Percentiles rank a stretch among this genome's conserved stretches.
phyloP scores from a whole-genome alignment of 2,888 invertebrate genomes.

The Nymphalis polychloros region DNA sequence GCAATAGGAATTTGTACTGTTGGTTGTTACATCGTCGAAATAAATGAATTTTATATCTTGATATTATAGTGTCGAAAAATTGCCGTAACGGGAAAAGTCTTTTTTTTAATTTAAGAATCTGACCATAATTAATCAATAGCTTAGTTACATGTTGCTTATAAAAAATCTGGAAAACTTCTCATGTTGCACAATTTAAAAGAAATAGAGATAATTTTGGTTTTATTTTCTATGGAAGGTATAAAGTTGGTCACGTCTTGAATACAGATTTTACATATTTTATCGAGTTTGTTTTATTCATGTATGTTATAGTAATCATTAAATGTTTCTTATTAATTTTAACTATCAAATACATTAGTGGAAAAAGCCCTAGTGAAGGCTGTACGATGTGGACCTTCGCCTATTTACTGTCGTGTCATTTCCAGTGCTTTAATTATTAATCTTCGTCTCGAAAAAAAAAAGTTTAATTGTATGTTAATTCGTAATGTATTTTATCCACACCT shows the following conservation, averaged over 20 bases:
- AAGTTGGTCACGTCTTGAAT: neutral
- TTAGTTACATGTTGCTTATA: neutral
- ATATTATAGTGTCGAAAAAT: neutral
- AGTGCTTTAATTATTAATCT: slow-evolving; percentile 17
- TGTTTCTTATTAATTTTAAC: neutral
- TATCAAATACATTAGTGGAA: neutral
- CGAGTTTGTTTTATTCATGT: neutral
- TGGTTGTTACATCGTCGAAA: slow-evolving; percentile 11
- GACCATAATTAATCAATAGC: neutral
- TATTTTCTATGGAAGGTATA: neutral
- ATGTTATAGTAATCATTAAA: neutral
- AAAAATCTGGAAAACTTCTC: neutral
- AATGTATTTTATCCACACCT: neutral
- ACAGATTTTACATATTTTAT: neutral
- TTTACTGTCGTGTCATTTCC: slow-evolving; percentile 21
- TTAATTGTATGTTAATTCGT: slow-evolving; percentile 1
- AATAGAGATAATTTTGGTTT: slow-evolving; percentile 10
- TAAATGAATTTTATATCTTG: slow-evolving; percentile 1
- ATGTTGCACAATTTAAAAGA: neutral
- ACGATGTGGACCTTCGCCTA: neutral
- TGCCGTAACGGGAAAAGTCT: neutral
- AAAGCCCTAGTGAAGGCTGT: neutral
- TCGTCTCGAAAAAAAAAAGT: neutral
- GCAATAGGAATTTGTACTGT: slow-evolving; percentile 24
- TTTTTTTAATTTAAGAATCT: too few species aligned